A percentile compares a stretch with the other conserved stretches of the same genome.
phyloP scores from a whole-genome alignment of 2,113 vertebrate genomes.

The Larimichthys crocea region DNA sequence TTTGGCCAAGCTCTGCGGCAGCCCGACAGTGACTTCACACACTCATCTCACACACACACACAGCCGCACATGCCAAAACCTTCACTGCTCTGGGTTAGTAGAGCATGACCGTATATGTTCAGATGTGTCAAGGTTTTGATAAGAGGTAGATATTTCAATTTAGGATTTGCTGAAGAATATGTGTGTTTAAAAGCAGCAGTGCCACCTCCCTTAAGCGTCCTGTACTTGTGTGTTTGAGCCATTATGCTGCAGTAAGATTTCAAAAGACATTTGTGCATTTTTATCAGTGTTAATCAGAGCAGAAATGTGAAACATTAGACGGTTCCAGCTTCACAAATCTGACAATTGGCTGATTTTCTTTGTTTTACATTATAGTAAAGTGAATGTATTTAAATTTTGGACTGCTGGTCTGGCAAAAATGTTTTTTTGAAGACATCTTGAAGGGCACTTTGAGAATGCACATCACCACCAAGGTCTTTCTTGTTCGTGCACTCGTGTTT shows the following conservation, averaged over 20 bases:
- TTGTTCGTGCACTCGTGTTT: too few relatives aligned
- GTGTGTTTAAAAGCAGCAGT: not conserved
- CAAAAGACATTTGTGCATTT: not conserved
- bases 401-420: not conserved
- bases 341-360: not conserved
- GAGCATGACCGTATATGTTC: slow-evolving; percentile 4
- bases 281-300: not conserved
- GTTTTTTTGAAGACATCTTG: not conserved
- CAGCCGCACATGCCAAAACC: slow-evolving; percentile 37
- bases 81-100: slow-evolving; percentile 35
- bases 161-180: not conserved
- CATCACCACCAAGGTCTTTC: too few relatives aligned
- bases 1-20: slow-evolving; percentile 72
- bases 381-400: not conserved
- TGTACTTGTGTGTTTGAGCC: not conserved
- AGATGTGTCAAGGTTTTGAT: not conserved
- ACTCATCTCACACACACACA: slow-evolving; percentile 32
- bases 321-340: not conserved
- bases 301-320: not conserved
- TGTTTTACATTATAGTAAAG: not conserved
- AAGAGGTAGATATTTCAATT: not conserved
- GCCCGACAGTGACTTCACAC: slow-evolving; percentile 63
- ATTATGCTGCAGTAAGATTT: not conserved
- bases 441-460: too few relatives aligned
- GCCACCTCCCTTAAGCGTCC: not conserved